Conservation (phyloP, 2,797 vertebrate species). For the Protosalanx chinensis region DNA sequence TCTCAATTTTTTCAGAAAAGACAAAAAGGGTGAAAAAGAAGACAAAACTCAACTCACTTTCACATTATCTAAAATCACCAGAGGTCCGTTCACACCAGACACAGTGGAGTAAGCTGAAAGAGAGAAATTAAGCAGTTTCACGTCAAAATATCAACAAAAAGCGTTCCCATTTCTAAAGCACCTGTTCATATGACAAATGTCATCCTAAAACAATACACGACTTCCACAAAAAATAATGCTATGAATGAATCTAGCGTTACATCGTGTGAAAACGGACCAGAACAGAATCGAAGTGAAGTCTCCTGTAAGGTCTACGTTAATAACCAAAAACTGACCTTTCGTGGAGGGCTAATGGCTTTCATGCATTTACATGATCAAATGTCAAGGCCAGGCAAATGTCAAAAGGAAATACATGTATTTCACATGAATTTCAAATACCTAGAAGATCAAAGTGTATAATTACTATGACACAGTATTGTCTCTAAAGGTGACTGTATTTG, state of each 20-base stretch:
- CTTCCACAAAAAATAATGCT: not conserved
- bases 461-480: constrained; percentile 17
- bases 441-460: constrained; percentile 9
- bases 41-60: constrained; percentile 64
- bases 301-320: constrained; percentile 34
- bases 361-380: constrained; percentile 61
- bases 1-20: not conserved
- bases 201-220: not conserved
- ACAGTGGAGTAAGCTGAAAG: constrained; percentile 80
- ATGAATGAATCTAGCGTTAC: constrained; percentile 1
- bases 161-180: not conserved
- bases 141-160: not conserved
- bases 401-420: constrained; percentile 47
- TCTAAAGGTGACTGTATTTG: constrained; percentile 31
- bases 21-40: not conserved
- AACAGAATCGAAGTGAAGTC: constrained; percentile 39
- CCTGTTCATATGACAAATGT: not conserved
- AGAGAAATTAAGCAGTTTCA: constrained; percentile 11
- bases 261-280: constrained; percentile 42
- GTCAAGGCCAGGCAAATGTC: constrained; percentile 63
- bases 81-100: constrained; percentile 79
- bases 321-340: constrained; percentile 67
- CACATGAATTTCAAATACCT: constrained; percentile 11
- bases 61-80: constrained; percentile 81
- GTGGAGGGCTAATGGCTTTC: constrained; percentile 48